Base-by-base conservation (phyloP, 1,140 invertebrate species). In the Habropoda laboriosa region DNA sequence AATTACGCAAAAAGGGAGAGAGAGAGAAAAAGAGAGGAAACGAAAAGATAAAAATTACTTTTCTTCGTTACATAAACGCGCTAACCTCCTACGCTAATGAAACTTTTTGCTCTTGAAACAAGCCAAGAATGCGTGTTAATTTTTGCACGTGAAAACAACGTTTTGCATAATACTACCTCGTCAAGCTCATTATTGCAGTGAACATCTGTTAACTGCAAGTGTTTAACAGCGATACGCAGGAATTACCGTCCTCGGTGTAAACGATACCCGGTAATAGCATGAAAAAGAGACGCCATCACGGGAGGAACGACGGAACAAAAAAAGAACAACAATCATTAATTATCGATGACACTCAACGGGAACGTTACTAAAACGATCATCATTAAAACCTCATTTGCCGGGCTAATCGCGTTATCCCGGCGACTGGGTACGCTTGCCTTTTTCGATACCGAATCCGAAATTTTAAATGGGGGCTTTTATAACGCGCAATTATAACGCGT, bases 401-500 rank as follows among this genome's bases (percentile, higher is more conserved):
- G 12, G 75, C 21, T 70, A 57, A 78, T 71, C 67, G 67, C 55
- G 30, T 78, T 78, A 78, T 57, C 64, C 3, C 61, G 27, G 38
- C 38, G 24, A 3, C n/a, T 61, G 8, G n/a, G 63, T 75, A 60
- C 5, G 51, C 68, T 21, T 55, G 42, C 67, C 67, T 78, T 78
- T 78, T 61, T 78, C 75, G 75, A 78, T 61, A 71, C 40, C 55
- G 55, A 78, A 78, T 78, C 30, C 55, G 67, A 49, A 60, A 71
- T 78, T 78, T 78, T 71, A 78, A 78, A 67, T 42, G 42, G 67
- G 45, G 55, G 45, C 55, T 78, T 78, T 78, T 71, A 71, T 78
- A 78, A 78, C 66, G 75, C 45, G 75, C 47, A 71, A 78, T 78
- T 61, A 71, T 78, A 61, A 78, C 42, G 75, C 55, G 75, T 71